These are phyloP conservation scores for Saccostrea glomerata DNA, from an alignment of 1,140 invertebrate species.

Conservation along the genomic window DNA sequence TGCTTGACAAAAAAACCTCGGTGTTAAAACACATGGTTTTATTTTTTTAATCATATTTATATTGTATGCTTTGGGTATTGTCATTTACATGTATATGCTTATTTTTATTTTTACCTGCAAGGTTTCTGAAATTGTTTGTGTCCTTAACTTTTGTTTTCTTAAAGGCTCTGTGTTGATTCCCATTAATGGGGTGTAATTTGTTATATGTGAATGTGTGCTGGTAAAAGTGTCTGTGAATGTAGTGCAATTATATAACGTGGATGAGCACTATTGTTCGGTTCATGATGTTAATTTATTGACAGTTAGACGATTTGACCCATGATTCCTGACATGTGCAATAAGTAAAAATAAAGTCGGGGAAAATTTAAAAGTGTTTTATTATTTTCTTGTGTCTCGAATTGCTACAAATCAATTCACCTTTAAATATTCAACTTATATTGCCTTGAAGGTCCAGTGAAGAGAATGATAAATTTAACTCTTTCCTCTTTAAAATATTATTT, in stretches of 20 bases:
- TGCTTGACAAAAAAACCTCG: not conserved
- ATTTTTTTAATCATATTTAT: not conserved
- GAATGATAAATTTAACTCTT: too few species aligned
- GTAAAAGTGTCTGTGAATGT: conserved; percentile 18
- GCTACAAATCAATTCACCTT: too few species aligned
- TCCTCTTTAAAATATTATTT: too few species aligned
- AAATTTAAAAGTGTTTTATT: not conserved
- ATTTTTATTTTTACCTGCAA: not conserved
- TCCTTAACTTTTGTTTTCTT: not conserved
- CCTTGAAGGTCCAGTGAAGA: too few species aligned
- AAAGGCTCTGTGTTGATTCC: not conserved
- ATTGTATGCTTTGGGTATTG: not conserved
- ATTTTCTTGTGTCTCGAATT: not conserved
- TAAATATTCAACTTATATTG: too few species aligned
- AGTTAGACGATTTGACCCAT: conserved; percentile 30
- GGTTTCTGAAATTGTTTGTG: not conserved
- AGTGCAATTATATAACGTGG: not conserved
- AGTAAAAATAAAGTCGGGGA: conserved; percentile 13
- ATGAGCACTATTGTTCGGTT: conserved; percentile 20
- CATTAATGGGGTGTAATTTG: not conserved
- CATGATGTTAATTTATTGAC: conserved; percentile 32
- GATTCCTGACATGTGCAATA: conserved; percentile 37
- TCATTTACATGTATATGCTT: not conserved
- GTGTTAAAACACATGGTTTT: not conserved
- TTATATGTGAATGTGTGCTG: conserved; percentile 12